Conservation (phyloP, 2,888 invertebrate species). For the Leptura quadrifasciata region DNA sequence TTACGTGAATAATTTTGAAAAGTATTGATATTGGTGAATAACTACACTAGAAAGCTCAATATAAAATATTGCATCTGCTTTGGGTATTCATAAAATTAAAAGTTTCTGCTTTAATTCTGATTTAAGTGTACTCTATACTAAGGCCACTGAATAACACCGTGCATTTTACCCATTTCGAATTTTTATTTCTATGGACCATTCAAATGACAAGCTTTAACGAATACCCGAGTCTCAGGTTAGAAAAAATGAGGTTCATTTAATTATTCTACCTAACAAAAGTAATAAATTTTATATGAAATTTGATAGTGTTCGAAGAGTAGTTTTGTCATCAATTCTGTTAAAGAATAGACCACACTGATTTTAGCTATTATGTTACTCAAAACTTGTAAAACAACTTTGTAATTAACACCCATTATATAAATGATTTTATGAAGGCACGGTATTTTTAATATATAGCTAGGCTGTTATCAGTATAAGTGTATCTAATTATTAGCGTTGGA, state of each 20-base stretch:
- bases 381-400: slow-evolving; percentile 11
- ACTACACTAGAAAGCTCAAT: too few species aligned
- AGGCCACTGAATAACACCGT: background rate
- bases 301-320: slow-evolving; percentile 49
- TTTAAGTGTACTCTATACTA: too few species aligned
- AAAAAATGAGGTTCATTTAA: slow-evolving; percentile 24
- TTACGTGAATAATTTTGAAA: too few species aligned
- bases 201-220: too few species aligned
- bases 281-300: slow-evolving; percentile 54
- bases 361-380: slow-evolving; percentile 43
- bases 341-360: slow-evolving; percentile 50
- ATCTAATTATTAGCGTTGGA: too few species aligned
- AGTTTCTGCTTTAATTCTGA: too few species aligned
- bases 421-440: too few species aligned
- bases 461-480: too few species aligned
- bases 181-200: slow-evolving; percentile 8
- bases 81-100: too few species aligned
- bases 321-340: slow-evolving; percentile 53
- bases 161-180: slow-evolving; percentile 5
- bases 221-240: background rate
- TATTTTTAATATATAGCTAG: too few species aligned
- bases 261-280: slow-evolving; percentile 43
- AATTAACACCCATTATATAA: slow-evolving; percentile 11
- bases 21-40: too few species aligned
- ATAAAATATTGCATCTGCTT: too few species aligned